These are phyloP conservation scores for Coenonympha glycerion DNA, from an alignment of 2,888 invertebrate genomes.

Conservation along the genomic window DNA sequence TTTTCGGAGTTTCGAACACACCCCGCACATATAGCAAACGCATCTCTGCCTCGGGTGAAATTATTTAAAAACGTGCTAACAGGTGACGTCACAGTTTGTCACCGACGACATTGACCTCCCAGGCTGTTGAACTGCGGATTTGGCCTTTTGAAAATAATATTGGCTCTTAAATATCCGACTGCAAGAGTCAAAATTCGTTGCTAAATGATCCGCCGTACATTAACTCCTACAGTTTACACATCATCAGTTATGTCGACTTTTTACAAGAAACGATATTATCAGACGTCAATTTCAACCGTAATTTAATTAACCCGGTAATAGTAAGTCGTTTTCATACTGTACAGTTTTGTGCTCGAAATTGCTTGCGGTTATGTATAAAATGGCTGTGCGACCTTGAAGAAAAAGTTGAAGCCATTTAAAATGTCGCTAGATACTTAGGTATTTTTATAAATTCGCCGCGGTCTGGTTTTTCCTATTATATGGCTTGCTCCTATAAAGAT, in stretches of 20 bases:
- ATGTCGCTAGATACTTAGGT: not conserved
- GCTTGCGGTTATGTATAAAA: not conserved
- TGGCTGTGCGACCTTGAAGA: not conserved
- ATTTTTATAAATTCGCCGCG: no score
- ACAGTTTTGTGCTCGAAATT: conserved; percentile 1
- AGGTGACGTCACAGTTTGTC: conserved; percentile 30
- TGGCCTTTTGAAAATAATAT: conserved; percentile 8
- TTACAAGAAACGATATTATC: conserved; percentile 9
- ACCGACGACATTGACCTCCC: conserved; percentile 36
- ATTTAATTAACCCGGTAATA: conserved; percentile 15
- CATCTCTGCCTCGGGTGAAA: conserved; percentile 16
- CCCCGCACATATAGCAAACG: no score
- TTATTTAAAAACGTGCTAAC: conserved; percentile 17
- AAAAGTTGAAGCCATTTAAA: not conserved
- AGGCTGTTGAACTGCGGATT: conserved; percentile 35
- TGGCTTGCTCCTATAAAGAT: no score
- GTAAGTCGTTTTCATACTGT: not conserved
- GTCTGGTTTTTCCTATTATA: no score
- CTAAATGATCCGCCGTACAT: not conserved
- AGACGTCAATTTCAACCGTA: conserved; percentile 8
- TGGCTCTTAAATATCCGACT: not conserved
- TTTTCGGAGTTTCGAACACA: no score
- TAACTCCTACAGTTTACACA: conserved; percentile 7
- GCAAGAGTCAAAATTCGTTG: conserved; percentile 6
- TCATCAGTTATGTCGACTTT: conserved; percentile 10